phyloP scores from a whole-genome alignment of 2,113 vertebrate genomes.

The Ciconia stormi region DNA sequence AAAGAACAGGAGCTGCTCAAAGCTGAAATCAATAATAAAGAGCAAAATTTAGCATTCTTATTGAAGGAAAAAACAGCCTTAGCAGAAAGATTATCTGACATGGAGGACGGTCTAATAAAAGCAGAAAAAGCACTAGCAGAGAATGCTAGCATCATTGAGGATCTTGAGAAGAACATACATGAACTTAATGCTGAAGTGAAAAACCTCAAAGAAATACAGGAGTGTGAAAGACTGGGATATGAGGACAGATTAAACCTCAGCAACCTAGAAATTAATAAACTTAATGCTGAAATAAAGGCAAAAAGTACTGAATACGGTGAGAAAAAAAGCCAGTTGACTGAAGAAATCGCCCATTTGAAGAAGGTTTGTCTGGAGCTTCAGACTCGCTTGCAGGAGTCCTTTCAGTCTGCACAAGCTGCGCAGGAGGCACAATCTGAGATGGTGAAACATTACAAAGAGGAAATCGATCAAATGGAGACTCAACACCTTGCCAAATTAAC shows the following conservation, averaged over 20 bases:
- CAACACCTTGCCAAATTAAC: conserved; percentile 68
- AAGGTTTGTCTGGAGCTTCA: conserved; percentile 54
- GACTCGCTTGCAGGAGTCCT: conserved; percentile 58
- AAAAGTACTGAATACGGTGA: conserved; percentile 72
- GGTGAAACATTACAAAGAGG: conserved; percentile 46
- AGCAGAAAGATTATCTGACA: conserved; percentile 58
- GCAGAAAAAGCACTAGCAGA: conserved; percentile 49
- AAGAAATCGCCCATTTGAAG: conserved; percentile 59
- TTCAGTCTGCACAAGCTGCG: not conserved
- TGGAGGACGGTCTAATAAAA: conserved; percentile 60
- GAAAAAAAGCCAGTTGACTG: conserved; percentile 52
- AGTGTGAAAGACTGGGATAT: conserved; percentile 76
- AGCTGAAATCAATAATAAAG: conserved; percentile 62
- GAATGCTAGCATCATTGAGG: conserved; percentile 27
- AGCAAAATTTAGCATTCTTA: conserved; percentile 42
- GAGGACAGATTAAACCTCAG: conserved; percentile 75
- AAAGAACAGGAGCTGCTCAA: conserved; percentile 62
- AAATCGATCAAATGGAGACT: conserved; percentile 58
- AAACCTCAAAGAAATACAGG: conserved; percentile 70
- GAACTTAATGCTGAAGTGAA: conserved; percentile 69
- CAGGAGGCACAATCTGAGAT: conserved; percentile 57
- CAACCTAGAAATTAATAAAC: conserved; percentile 67
- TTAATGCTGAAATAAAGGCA: conserved; percentile 70
- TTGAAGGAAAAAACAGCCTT: conserved; percentile 72
- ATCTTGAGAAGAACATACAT: conserved; percentile 62